These are phyloP conservation scores for Riparia riparia DNA, from an alignment of 2,113 vertebrate genomes.

Conservation along the genomic window DNA sequence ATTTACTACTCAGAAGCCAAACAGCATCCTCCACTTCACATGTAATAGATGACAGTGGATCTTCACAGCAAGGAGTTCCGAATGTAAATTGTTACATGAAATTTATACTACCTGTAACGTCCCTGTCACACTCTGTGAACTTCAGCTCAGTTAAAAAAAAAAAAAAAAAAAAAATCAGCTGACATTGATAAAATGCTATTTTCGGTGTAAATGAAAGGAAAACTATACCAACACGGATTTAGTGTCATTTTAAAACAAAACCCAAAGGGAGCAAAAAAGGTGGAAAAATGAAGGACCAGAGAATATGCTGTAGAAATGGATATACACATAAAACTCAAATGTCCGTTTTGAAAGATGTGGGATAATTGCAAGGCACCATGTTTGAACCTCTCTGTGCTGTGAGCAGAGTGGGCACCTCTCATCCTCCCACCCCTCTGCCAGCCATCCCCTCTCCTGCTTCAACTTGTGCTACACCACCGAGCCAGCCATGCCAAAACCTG, in stretches of 20 bases:
- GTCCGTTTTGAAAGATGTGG: not conserved
- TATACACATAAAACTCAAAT: not conserved
- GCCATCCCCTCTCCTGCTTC: not conserved
- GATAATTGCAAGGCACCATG: not conserved
- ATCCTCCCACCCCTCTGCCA: not conserved
- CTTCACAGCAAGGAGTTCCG: not conserved
- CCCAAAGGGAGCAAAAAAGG: not conserved
- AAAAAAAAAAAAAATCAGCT: not conserved
- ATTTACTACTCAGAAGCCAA: not conserved
- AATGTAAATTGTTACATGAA: not conserved
- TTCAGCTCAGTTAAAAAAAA: constrained; percentile 32
- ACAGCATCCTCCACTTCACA: not conserved
- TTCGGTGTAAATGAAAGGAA: constrained; percentile 9
- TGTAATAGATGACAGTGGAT: not conserved
- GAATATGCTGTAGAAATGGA: not conserved
- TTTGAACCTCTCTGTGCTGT: not conserved
- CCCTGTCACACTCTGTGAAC: not conserved
- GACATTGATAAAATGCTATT: not conserved
- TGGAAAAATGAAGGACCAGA: not conserved
- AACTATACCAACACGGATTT: not conserved
- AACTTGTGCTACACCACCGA: accelerated
- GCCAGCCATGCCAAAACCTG: not conserved
- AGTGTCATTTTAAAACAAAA: not conserved
- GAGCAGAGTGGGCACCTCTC: not conserved
- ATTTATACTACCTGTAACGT: not conserved